Percentiles rank a stretch among this genome's conserved stretches.
Conservation (phyloP, 2,113 vertebrate species). For the Apodemus sylvaticus region DNA sequence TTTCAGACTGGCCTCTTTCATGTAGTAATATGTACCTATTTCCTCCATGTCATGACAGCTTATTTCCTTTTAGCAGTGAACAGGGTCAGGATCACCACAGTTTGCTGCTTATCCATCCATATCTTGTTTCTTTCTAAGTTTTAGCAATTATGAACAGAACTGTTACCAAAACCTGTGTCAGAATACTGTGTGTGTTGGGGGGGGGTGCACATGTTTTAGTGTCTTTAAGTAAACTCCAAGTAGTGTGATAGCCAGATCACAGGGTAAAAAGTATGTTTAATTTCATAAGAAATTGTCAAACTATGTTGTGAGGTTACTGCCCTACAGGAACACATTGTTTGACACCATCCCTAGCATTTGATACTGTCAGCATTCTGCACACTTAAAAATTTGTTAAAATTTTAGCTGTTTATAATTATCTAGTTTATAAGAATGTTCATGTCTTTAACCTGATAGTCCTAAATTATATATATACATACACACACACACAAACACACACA, state of each 20-base stretch:
- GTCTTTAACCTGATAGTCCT: not conserved
- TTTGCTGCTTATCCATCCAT: not conserved
- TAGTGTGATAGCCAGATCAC: not conserved
- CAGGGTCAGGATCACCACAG: not conserved
- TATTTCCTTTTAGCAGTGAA: not conserved
- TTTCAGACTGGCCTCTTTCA: not conserved
- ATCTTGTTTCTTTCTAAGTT: not conserved
- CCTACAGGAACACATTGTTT: not conserved
- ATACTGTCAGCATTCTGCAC: not conserved
- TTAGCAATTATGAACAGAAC: not conserved
- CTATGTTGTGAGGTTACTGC: not conserved
- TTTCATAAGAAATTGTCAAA: not conserved
- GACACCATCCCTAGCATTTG: not conserved
- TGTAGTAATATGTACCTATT: not conserved
- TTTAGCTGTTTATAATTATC: not conserved
- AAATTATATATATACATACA: not conserved
- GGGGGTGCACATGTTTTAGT: not conserved
- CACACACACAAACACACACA: not conserved
- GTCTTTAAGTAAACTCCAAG: not conserved
- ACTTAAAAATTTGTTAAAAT: not conserved
- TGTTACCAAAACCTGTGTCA: not conserved
- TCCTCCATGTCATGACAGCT: not conserved
- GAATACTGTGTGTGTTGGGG: not conserved
- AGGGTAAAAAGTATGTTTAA: not conserved
- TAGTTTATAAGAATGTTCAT: not conserved